Evolutionary conservation across 53 echinoderm and acorn worm genomes (phyloP).

Genomic region (Mesocentrotus franciscanus): DNA sequence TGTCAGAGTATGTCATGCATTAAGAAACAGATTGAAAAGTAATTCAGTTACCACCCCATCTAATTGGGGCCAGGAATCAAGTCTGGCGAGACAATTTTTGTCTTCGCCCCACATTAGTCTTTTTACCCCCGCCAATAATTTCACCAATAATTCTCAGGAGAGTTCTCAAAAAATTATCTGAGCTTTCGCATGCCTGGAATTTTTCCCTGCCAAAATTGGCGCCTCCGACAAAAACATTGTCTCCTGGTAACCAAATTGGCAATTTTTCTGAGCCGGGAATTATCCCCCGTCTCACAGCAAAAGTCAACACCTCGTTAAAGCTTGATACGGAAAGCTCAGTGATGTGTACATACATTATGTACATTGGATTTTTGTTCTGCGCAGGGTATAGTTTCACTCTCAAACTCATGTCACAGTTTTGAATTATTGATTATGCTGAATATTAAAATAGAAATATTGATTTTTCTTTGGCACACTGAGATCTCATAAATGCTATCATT

Average conservation of each 20-base stretch:
- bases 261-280: constrained; percentile 8
- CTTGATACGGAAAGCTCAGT: background rate
- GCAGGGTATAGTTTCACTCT: background rate
- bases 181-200: constrained; percentile 5
- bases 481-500: background rate
- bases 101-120: background rate
- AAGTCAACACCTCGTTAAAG: background rate
- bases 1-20: constrained; percentile 18
- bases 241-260: background rate
- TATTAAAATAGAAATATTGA: constrained; percentile 9
- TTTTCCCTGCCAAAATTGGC: background rate
- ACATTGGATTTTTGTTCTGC: background rate
- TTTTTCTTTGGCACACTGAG: background rate
- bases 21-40: constrained; percentile 44
- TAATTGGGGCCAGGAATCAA: constrained; percentile 44
- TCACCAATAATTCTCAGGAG: background rate
- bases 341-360: background rate
- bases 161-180: background rate
- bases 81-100: background rate
- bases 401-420: background rate
- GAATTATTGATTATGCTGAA: background rate
- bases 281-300: background rate
- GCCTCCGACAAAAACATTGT: background rate
- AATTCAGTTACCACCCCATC: background rate
- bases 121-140: background rate